Conservation (phyloP, 1,140 invertebrate species). For the Trachymyrmex septentrionalis region DNA sequence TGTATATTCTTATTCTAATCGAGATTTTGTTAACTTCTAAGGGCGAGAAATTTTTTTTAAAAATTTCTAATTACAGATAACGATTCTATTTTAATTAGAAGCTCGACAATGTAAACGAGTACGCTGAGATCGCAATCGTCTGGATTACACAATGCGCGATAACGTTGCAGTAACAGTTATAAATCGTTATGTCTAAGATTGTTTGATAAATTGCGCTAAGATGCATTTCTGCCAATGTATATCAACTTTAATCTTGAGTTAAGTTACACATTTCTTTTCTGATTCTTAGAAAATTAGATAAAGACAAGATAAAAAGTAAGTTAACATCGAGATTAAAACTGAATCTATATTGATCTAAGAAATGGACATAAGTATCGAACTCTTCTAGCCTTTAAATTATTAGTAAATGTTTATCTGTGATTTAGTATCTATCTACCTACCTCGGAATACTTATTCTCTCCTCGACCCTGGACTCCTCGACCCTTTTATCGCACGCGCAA, state of each 20-base stretch:
- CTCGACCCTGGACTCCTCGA: slow-evolving; percentile 63
- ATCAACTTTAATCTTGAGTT: too few species aligned
- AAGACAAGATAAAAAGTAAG: too few species aligned
- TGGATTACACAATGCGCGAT: slow-evolving; percentile 25
- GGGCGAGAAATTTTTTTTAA: neutral
- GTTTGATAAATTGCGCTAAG: slow-evolving; percentile 38
- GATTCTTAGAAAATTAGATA: too few species aligned
- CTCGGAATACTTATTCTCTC: slow-evolving; percentile 21
- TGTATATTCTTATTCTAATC: neutral
- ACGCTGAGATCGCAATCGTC: neutral
- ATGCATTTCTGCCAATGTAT: too few species aligned
- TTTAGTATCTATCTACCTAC: slow-evolving; percentile 11
- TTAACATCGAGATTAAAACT: too few species aligned
- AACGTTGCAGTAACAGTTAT: slow-evolving; percentile 14
- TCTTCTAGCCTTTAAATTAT: slow-evolving; percentile 25
- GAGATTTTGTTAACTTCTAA: neutral
- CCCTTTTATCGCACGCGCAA: slow-evolving; percentile 23
- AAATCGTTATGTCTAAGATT: slow-evolving; percentile 13
- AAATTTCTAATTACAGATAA: slow-evolving; percentile 1
- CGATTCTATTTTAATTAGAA: neutral
- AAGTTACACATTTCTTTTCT: too few species aligned
- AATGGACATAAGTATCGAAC: neutral
- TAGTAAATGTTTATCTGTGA: slow-evolving; percentile 32
- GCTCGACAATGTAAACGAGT: neutral
- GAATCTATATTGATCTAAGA: too few species aligned